Evolutionary conservation across 2,797 vertebrate genomes (phyloP).

Genomic region (Melanitta fusca): DNA sequence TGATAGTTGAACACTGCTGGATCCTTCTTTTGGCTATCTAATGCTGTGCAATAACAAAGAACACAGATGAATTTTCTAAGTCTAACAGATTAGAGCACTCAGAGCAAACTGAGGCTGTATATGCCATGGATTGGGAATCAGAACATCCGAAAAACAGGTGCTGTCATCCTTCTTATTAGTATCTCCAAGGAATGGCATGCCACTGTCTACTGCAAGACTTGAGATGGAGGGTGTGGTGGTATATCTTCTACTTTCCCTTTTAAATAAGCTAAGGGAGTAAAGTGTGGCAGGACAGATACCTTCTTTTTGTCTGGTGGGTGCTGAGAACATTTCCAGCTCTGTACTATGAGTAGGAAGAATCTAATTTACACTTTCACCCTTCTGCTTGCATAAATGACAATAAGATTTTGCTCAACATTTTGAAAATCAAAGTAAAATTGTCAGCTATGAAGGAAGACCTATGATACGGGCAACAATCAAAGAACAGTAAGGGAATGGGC

Average conservation of each 20-base stretch:
- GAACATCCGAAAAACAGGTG: background rate
- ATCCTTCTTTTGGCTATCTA: background rate
- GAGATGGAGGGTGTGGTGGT: background rate
- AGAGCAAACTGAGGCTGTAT: background rate
- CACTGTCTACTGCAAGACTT: background rate
- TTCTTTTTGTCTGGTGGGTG: background rate
- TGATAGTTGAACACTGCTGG: background rate
- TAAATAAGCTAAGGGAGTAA: background rate
- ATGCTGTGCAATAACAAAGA: background rate
- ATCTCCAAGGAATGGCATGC: background rate
- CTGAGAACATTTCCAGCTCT: background rate
- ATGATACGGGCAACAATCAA: background rate
- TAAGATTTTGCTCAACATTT: conserved; percentile 10
- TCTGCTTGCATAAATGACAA: background rate
- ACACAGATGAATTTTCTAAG: background rate
- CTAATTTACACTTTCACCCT: background rate
- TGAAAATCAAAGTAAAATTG: background rate
- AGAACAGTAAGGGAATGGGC: background rate
- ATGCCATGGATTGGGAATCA: background rate
- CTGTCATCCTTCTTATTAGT: background rate
- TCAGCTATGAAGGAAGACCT: background rate
- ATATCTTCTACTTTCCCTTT: background rate
- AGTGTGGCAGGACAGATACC: background rate
- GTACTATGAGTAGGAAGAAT: background rate
- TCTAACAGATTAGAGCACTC: background rate